Conservation (phyloP, 2,888 invertebrate genomes). For the Nephrotoma guestfalica region DNA sequence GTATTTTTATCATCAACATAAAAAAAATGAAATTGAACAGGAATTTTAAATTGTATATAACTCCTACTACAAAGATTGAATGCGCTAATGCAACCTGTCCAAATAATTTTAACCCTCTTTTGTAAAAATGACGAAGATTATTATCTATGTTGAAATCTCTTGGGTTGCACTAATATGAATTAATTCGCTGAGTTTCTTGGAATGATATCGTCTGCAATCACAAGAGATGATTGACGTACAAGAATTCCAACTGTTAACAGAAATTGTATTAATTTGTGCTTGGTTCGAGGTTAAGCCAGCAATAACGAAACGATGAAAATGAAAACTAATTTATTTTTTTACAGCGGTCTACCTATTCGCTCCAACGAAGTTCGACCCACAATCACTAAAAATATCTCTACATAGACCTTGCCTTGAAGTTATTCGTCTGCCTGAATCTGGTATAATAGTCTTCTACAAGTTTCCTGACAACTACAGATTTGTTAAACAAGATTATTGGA, state of each 20-base stretch:
- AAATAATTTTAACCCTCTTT: neutral
- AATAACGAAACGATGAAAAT: too few relatives aligned
- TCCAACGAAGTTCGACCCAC: too few relatives aligned
- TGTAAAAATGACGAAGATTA: neutral
- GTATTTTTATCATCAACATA: neutral
- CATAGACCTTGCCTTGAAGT: too few relatives aligned
- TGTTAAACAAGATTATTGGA: too few relatives aligned
- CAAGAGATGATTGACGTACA: neutral
- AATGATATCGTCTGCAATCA: neutral
- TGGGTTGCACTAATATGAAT: neutral
- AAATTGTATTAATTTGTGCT: neutral
- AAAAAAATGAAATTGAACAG: neutral
- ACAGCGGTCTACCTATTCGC: too few relatives aligned
- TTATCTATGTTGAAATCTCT: neutral
- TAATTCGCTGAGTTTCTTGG: neutral
- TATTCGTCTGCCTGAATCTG: too few relatives aligned
- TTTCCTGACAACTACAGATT: too few relatives aligned
- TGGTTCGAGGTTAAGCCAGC: neutral
- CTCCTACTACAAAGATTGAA: neutral
- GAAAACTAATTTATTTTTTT: too few relatives aligned
- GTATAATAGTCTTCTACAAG: too few relatives aligned
- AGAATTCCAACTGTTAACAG: neutral
- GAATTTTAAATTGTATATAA: neutral
- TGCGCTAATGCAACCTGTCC: neutral
- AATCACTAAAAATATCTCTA: too few relatives aligned